Evolutionary conservation across 2,113 vertebrate genomes (phyloP).

Genomic region (Amblyornis subalaris): DNA sequence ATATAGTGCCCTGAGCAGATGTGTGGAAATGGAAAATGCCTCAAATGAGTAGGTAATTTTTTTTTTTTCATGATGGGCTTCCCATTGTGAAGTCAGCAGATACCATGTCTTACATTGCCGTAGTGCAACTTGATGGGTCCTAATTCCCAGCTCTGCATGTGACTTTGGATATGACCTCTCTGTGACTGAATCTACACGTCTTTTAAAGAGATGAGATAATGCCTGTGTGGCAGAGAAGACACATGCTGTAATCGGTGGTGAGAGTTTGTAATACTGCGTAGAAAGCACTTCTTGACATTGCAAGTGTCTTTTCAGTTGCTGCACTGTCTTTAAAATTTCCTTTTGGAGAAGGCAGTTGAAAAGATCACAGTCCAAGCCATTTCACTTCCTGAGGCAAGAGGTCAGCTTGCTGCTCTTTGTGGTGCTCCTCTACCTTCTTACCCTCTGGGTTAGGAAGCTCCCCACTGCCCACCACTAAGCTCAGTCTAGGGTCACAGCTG

Average conservation of each 20-base stretch:
- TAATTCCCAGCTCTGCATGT: background rate
- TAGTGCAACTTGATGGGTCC: background rate
- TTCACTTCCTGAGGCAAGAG: slow-evolving; percentile 27
- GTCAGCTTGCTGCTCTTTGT: slow-evolving; percentile 17
- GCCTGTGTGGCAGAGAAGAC: background rate
- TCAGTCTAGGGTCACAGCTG: slow-evolving; percentile 34
- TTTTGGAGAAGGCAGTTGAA: slow-evolving; percentile 9
- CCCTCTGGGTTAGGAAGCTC: slow-evolving; percentile 11
- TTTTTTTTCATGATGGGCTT: background rate
- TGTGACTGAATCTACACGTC: background rate
- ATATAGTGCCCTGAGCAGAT: background rate
- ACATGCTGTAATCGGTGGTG: background rate
- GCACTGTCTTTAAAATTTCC: slow-evolving; percentile 18
- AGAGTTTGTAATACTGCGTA: background rate
- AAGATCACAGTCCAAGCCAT: slow-evolving; percentile 35
- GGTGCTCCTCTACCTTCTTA: background rate
- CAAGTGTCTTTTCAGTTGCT: slow-evolving; percentile 11
- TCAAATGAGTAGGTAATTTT: background rate
- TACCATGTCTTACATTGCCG: background rate
- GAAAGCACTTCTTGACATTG: slow-evolving; percentile 32
- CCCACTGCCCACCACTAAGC: background rate
- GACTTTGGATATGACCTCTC: slow-evolving; percentile 7
- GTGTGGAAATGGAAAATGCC: background rate
- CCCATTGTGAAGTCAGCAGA: background rate
- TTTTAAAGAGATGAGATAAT: slow-evolving; percentile 43